phyloP scores from a whole-genome alignment of 2,113 vertebrate species.

The Callorhinus ursinus region DNA sequence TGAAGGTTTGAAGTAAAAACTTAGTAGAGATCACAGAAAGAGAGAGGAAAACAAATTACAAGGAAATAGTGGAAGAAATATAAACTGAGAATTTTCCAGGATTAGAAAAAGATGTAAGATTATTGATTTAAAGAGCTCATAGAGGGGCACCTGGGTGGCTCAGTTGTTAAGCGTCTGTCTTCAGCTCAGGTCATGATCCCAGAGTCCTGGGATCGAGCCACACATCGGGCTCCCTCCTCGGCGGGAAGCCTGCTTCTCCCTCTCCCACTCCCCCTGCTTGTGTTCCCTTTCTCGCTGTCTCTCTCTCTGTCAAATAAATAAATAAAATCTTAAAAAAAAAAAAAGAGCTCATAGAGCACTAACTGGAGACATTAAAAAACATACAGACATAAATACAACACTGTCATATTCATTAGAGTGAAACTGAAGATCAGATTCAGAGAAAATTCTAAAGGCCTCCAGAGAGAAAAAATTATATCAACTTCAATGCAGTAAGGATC shows the following conservation, averaged over 20 bases:
- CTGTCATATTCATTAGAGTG: not conserved
- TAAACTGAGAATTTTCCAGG: conserved; percentile 14
- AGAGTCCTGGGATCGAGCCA: too few species aligned
- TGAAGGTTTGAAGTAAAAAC: conserved; percentile 21
- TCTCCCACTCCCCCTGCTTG: too few species aligned
- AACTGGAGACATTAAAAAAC: not conserved
- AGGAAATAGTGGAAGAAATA: conserved; percentile 15
- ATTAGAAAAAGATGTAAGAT: conserved; percentile 2
- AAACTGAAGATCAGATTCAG: conserved; percentile 19
- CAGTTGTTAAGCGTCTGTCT: too few species aligned
- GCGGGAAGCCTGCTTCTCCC: too few species aligned
- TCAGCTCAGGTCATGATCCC: too few species aligned
- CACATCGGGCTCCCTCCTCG: too few species aligned
- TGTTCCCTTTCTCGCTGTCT: too few species aligned
- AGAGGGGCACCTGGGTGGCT: not conserved
- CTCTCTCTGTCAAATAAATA: too few species aligned
- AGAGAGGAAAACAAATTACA: not conserved
- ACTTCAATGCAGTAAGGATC: not conserved
- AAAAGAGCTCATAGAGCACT: not conserved
- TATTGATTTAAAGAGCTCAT: not conserved
- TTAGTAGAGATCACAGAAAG: not conserved
- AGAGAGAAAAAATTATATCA: not conserved
- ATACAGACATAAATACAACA: not conserved
- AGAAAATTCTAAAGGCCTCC: conserved; percentile 29
- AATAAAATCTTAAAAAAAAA: too few species aligned